phyloP scores from a whole-genome alignment of 1,140 invertebrate genomes.

The Drosophila repletoides region DNA sequence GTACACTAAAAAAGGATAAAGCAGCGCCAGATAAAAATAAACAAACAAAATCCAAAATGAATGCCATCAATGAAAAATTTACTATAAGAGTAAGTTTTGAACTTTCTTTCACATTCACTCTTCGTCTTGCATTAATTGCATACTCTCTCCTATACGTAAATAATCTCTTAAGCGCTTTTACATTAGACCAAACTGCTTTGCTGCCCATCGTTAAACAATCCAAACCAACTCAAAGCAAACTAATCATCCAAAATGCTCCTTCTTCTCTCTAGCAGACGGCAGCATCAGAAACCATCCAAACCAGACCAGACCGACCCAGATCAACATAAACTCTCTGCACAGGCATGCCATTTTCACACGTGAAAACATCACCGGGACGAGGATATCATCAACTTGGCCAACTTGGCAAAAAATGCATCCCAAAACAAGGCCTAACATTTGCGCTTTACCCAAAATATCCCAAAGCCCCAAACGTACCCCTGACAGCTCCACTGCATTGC shows the following conservation, averaged over 20 bases:
- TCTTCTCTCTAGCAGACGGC: background rate
- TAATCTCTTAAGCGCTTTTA: slow-evolving; percentile 40
- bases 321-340: too few relatives aligned
- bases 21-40: slow-evolving; percentile 34
- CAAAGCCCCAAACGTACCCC: too few relatives aligned
- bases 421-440: slow-evolving; percentile 23
- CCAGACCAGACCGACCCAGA: slow-evolving; percentile 23
- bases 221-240: slow-evolving; percentile 24
- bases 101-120: slow-evolving; percentile 10
- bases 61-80: slow-evolving; percentile 58
- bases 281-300: slow-evolving; percentile 43
- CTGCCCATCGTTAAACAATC: slow-evolving; percentile 4
- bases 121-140: slow-evolving; percentile 39
- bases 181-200: slow-evolving; percentile 38
- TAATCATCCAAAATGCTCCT: slow-evolving; percentile 34
- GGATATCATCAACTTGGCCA: slow-evolving; percentile 6
- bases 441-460: background rate
- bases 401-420: slow-evolving; percentile 16
- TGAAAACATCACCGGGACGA: slow-evolving; percentile 16
- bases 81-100: slow-evolving; percentile 63
- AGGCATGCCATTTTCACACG: slow-evolving; percentile 29
- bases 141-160: slow-evolving; percentile 12
- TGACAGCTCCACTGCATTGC: too few relatives aligned
- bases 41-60: slow-evolving; percentile 47
- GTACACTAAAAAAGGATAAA: slow-evolving; percentile 48